Percentiles rank a stretch among this genome's conserved stretches.
Conservation (phyloP, 2,888 invertebrate species). For the Falcaria lacertinaria region DNA sequence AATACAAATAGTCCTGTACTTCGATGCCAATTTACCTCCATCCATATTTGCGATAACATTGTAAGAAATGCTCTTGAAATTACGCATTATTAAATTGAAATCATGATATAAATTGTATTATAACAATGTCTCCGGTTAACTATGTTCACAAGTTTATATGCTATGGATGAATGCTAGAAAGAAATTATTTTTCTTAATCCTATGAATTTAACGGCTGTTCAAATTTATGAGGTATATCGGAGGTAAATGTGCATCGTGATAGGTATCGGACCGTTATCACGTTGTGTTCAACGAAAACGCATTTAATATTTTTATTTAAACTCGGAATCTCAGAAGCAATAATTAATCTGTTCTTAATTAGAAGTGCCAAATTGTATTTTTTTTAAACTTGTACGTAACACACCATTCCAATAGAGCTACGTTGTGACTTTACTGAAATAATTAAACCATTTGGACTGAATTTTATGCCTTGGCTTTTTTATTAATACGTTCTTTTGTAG, state of each 20-base stretch:
- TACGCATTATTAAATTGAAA: too few relatives aligned
- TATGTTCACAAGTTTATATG: too few relatives aligned
- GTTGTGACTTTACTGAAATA: conserved; percentile 50
- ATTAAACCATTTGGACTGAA: conserved; percentile 75
- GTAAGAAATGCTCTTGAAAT: too few relatives aligned
- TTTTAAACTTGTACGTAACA: conserved; percentile 37
- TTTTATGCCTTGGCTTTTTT: conserved; percentile 31
- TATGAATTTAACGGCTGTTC: too few relatives aligned
- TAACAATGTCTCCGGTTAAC: too few relatives aligned
- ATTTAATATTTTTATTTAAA: conserved; percentile 54
- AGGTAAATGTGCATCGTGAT: neutral
- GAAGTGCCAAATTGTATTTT: conserved; percentile 65
- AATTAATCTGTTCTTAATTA: conserved; percentile 36
- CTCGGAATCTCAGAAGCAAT: conserved; percentile 60
- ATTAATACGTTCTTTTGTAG: neutral
- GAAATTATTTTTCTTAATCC: too few relatives aligned
- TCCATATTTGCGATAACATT: too few relatives aligned
- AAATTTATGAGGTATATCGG: too few relatives aligned
- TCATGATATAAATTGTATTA: too few relatives aligned
- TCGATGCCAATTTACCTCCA: neutral
- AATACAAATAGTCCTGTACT: neutral
- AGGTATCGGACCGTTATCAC: conserved; percentile 8
- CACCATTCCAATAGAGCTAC: conserved; percentile 69
- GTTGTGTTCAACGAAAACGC: conserved; percentile 46
- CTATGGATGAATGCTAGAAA: too few relatives aligned